Base-by-base conservation (phyloP, 2,888 invertebrate species). In the Lucinisca nassula region DNA sequence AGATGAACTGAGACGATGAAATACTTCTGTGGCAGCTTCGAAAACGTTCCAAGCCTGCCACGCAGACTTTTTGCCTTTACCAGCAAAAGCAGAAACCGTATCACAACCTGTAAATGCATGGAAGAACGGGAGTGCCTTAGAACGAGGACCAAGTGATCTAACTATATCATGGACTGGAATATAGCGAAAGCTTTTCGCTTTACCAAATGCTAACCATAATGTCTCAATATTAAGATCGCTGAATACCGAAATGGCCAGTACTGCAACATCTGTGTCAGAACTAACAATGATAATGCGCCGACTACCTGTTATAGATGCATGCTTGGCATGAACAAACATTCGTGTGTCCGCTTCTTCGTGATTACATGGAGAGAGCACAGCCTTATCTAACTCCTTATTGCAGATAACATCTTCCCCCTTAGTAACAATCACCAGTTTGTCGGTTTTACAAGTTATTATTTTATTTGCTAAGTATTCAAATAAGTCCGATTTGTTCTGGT, bases 81-180 rank as follows among this genome's bases (percentile, higher is more conserved):
- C 87, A 21, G 61, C 30, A 77, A 91, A 92, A 8, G 81, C 80
- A 17, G 83, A 90, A 1, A 87, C 85, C 8, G 84, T 70, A 84
- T 92, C 90, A 61, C 88, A 92, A 4, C 91, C 92, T 49, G 90
- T 91, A 70, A 92, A 91, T 0, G 89, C 85, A 79, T 90, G 90
- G 72, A 91, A 91, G 74, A 80, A 88, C 3, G 77, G 81, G 3
- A 90, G 49, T 30, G 88, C 89, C 6, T n/a, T 73, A 21, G 83
- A 12, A 67, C 27, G 37, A 10, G 30, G 27, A 12, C 51, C 67
- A 45, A 67, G 40, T 27, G 32, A 32, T 10, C 67, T 35, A 1
- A 6, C 10, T 12, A 67, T 78, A 40, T 78, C 78, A 78, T 78
- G 61, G 14, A 78, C 30, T 10, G 78, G 78, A 3, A 78, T 12